A percentile compares a stretch with the other conserved stretches of the same genome.
Conservation (phyloP, 2,113 vertebrate species). For the Galbula dea region DNA sequence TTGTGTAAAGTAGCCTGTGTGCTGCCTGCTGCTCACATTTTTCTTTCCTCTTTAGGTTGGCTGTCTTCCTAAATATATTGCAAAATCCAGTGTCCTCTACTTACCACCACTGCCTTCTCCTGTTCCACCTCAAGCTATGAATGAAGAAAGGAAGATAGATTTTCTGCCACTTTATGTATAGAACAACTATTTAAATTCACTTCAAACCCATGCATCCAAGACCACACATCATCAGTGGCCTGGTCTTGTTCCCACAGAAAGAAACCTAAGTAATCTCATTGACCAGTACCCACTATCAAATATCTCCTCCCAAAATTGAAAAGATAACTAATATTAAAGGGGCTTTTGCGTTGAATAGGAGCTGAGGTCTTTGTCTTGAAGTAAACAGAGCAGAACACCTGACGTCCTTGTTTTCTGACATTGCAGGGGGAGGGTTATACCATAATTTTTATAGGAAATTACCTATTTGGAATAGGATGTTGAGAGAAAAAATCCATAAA, state of each 20-base stretch:
- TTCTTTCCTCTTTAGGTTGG: constrained; percentile 64
- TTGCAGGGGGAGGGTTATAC: neutral
- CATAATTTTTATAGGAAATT: neutral
- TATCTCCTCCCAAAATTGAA: neutral
- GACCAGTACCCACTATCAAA: neutral
- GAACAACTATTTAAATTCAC: constrained; percentile 23
- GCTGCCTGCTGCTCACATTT: constrained; percentile 63
- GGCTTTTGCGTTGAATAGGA: neutral
- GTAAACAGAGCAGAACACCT: neutral
- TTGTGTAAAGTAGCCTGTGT: constrained; percentile 47
- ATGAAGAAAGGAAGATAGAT: constrained; percentile 48
- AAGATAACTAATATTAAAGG: neutral
- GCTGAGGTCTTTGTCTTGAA: neutral
- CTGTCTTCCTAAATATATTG: constrained; percentile 76
- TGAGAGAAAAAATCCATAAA: neutral
- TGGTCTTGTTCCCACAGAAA: neutral
- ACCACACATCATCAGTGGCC: neutral
- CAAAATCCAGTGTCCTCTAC: constrained; percentile 68
- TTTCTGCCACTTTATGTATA: constrained; percentile 50
- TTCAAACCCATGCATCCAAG: neutral
- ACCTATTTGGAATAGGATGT: neutral
- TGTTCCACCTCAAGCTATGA: constrained; percentile 42
- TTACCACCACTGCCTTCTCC: constrained; percentile 38
- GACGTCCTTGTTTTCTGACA: neutral
- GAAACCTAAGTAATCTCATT: neutral